These are phyloP conservation scores for Papilio demoleus DNA, from an alignment of 2,888 invertebrate species.

Conservation along the genomic window DNA sequence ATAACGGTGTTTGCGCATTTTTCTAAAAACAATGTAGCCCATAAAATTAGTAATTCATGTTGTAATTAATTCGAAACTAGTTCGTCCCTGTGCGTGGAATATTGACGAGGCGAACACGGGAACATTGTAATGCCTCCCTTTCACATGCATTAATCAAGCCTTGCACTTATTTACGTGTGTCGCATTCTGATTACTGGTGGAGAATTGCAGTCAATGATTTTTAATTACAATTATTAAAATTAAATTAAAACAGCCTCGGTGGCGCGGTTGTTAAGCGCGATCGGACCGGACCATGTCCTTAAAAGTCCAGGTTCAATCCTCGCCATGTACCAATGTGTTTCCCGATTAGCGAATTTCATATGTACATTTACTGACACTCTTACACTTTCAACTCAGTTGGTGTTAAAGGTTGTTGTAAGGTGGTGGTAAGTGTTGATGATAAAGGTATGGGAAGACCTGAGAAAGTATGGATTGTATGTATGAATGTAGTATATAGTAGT, in stretches of 20 bases:
- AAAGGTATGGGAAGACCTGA: too few relatives aligned
- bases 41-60: not conserved
- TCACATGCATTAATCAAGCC: conserved; percentile 24
- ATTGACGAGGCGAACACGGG: conserved; percentile 4
- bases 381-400: too few relatives aligned
- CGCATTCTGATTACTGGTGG: conserved; percentile 4
- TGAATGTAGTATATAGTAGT: too few relatives aligned
- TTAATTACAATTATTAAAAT: not conserved
- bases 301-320: too few relatives aligned
- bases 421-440: too few relatives aligned
- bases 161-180: conserved; percentile 13
- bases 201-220: conserved; percentile 6
- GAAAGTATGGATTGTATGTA: too few relatives aligned
- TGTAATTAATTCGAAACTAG: conserved; percentile 20
- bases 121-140: conserved; percentile 18
- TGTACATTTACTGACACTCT: too few relatives aligned
- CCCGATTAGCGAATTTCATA: too few relatives aligned
- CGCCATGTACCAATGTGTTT: too few relatives aligned
- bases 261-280: too few relatives aligned
- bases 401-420: too few relatives aligned
- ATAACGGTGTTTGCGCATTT: not conserved
- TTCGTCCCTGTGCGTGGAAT: not conserved
- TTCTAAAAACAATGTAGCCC: not conserved
- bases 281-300: too few relatives aligned
- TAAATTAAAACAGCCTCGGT: not conserved